A percentile compares a stretch with the other conserved stretches of the same genome.
These are phyloP conservation scores for Eristalis intricaria DNA, from an alignment of 2,888 invertebrate species.

Conservation along the genomic window DNA sequence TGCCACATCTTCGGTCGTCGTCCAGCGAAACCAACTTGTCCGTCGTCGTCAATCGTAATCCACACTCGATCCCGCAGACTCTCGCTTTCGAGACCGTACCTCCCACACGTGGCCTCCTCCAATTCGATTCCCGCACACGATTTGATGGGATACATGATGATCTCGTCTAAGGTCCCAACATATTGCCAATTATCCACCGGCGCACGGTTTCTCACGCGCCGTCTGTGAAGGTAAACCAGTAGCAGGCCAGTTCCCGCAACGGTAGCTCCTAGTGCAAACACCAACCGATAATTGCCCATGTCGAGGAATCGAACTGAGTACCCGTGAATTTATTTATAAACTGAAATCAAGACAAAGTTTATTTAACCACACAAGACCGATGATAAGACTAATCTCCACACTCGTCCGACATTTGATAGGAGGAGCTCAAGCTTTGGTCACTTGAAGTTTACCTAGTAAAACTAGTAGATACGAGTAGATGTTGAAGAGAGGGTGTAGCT, in stretches of 20 bases:
- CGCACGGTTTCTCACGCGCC: neutral
- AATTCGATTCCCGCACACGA: slow-evolving; percentile 55
- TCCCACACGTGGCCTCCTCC: slow-evolving; percentile 28
- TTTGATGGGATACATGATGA: slow-evolving; percentile 60
- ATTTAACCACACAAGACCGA: neutral
- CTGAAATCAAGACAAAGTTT: slow-evolving; percentile 10
- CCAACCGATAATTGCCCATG: slow-evolving; percentile 27
- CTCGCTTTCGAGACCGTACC: slow-evolving; percentile 30
- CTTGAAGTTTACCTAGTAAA: neutral
- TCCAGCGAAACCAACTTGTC: slow-evolving; percentile 19
- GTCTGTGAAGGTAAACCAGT: slow-evolving; percentile 12
- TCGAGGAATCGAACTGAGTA: neutral
- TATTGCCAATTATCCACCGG: slow-evolving; percentile 66
- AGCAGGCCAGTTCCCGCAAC: slow-evolving; percentile 20
- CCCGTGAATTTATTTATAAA: neutral
- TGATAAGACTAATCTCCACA: neutral
- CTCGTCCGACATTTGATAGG: neutral
- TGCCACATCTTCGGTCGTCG: slow-evolving; percentile 49
- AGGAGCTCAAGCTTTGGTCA: neutral
- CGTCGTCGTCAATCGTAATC: slow-evolving; percentile 36
- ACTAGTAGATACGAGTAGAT: neutral
- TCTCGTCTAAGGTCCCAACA: slow-evolving; percentile 57
- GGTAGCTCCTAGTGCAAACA: slow-evolving; percentile 26
- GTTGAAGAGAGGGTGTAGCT: neutral
- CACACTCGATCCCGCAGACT: slow-evolving; percentile 33